A percentile compares a stretch with the other conserved stretches of the same genome.
Conservation (phyloP, 2,888 invertebrate species). For the Drosophila sordidapex region DNA sequence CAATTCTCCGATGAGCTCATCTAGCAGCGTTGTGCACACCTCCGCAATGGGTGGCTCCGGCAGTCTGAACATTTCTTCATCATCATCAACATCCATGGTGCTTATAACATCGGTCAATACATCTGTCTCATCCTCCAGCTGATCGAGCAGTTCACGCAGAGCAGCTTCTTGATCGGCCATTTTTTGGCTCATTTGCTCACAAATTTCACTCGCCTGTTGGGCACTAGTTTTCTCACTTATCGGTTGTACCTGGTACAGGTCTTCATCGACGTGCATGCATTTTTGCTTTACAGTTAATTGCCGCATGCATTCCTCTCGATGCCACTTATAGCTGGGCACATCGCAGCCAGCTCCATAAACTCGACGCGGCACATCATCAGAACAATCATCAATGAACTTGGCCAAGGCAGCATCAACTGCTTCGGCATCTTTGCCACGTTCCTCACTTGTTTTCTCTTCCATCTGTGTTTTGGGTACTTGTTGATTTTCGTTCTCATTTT, state of each 20-base stretch:
- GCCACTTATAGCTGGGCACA: slow-evolving; percentile 48
- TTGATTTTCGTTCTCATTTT: neutral
- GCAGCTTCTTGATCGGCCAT: slow-evolving; percentile 66
- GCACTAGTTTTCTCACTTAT: slow-evolving; percentile 22
- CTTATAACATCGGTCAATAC: slow-evolving; percentile 40
- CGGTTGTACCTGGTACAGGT: slow-evolving; percentile 1
- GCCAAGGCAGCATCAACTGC: slow-evolving; percentile 46
- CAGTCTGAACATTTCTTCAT: slow-evolving; percentile 14
- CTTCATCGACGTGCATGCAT: slow-evolving; percentile 1
- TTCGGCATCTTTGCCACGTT: neutral
- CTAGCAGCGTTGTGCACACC: slow-evolving; percentile 50
- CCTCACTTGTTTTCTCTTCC: neutral
- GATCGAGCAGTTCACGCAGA: slow-evolving; percentile 61
- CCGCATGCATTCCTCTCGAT: slow-evolving; percentile 50
- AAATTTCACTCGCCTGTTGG: slow-evolving; percentile 46
- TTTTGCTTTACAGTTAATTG: slow-evolving; percentile 39
- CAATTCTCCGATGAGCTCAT: slow-evolving; percentile 58
- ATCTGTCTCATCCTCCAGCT: slow-evolving; percentile 71
- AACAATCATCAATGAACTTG: slow-evolving; percentile 46
- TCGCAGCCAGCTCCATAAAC: slow-evolving; percentile 56
- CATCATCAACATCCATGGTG: slow-evolving; percentile 32
- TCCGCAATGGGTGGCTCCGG: slow-evolving; percentile 29
- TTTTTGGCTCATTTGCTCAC: slow-evolving; percentile 27
- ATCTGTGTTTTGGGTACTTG: neutral
- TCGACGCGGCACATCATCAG: slow-evolving; percentile 65